These are phyloP conservation scores for Balanococcus diminutus DNA, from an alignment of 2,888 invertebrate species.

Conservation along the genomic window DNA sequence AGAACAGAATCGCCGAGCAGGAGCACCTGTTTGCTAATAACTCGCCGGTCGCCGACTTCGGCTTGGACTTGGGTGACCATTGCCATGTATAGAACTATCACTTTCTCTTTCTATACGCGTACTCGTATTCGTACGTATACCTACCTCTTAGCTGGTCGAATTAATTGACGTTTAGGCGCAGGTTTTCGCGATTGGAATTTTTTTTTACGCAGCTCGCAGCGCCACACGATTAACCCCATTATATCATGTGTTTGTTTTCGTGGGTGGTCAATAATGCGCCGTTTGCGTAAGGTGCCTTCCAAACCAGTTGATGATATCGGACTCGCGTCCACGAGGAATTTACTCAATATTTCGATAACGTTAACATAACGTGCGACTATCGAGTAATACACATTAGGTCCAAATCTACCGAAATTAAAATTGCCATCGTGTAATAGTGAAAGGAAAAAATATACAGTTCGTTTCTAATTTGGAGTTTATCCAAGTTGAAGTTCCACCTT, in stretches of 20 bases:
- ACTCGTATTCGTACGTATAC: background rate
- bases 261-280: constrained; percentile 10
- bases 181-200: constrained; percentile 10
- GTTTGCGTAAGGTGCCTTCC: constrained; percentile 18
- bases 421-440: background rate
- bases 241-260: constrained; percentile 4
- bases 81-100: constrained; percentile 10
- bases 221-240: constrained; percentile 39
- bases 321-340: background rate
- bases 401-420: background rate
- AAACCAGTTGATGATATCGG: constrained; percentile 2
- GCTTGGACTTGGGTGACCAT: background rate
- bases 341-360: background rate
- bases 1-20: background rate
- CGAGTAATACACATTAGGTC: background rate
- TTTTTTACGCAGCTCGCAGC: constrained; percentile 20
- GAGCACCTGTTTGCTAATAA: constrained; percentile 39
- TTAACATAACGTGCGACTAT: background rate
- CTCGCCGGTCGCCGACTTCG: constrained; percentile 17
- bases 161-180: constrained; percentile 43
- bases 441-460: background rate
- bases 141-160: constrained; percentile 6
- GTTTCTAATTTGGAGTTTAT: background rate
- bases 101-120: constrained; percentile 6
- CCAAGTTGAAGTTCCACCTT: background rate